These are phyloP conservation scores for Phrynocephalus vlangalii DNA, from an alignment of 2,797 vertebrate genomes.

Conservation along the genomic window DNA sequence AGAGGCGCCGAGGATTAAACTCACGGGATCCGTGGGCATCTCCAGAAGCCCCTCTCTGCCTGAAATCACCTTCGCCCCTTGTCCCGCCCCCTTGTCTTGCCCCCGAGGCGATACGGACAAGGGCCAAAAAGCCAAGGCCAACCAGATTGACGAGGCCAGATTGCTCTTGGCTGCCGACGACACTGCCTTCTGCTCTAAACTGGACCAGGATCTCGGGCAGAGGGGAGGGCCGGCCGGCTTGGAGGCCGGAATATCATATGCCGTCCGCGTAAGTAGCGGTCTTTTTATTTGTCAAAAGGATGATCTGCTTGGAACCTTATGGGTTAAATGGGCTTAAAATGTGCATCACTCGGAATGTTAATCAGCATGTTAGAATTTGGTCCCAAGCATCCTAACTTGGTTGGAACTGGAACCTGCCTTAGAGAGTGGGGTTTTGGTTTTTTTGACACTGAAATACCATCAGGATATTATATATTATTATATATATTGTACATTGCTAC, in stretches of 20 bases:
- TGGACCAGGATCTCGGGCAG: slow-evolving; percentile 58
- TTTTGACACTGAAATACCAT: no score
- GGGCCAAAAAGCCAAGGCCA: neutral
- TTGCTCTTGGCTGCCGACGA: slow-evolving; percentile 52
- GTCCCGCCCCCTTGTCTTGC: slow-evolving; percentile 65
- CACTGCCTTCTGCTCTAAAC: slow-evolving; percentile 60
- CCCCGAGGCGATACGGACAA: slow-evolving; percentile 60
- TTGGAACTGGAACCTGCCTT: no score
- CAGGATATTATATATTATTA: no score
- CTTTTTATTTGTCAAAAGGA: no score
- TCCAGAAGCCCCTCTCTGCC: slow-evolving; percentile 73
- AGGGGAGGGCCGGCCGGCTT: slow-evolving; percentile 50
- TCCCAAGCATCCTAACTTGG: neutral
- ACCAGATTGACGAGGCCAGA: neutral
- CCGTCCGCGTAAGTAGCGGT: slow-evolving; percentile 78
- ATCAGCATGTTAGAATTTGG: neutral
- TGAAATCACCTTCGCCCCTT: slow-evolving; percentile 65
- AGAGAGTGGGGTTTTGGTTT: no score
- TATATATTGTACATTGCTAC: no score
- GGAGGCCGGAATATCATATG: slow-evolving; percentile 74
- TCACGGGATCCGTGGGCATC: slow-evolving; percentile 71
- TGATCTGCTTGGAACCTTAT: no score
- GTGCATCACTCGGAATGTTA: no score
- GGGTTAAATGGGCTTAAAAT: no score
- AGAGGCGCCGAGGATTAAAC: slow-evolving; percentile 79